A percentile compares a stretch with the other conserved stretches of the same genome.
These are phyloP conservation scores for Mionectes macconnelli DNA, from an alignment of 2,113 vertebrate genomes.

Conservation along the genomic window DNA sequence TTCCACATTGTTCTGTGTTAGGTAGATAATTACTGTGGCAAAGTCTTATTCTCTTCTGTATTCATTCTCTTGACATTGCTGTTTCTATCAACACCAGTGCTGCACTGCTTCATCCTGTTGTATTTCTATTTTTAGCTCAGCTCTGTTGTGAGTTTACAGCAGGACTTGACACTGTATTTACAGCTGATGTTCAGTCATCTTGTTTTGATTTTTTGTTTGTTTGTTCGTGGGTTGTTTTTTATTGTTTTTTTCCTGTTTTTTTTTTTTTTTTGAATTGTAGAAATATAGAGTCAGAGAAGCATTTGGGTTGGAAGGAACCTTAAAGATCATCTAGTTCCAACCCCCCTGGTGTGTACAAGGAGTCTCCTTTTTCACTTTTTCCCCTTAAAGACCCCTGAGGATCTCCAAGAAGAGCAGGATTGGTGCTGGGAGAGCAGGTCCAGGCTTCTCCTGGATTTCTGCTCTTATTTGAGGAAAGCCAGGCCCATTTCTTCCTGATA, in stretches of 20 bases:
- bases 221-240: not conserved
- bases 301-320: not conserved
- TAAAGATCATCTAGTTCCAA: not conserved
- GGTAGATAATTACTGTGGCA: slow-evolving; percentile 22
- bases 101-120: not conserved
- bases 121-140: not conserved
- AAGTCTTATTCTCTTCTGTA: not conserved
- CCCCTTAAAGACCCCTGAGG: rapidly evolving
- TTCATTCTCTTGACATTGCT: not conserved
- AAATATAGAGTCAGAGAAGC: not conserved
- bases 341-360: too few relatives aligned
- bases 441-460: not conserved
- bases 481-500: not conserved
- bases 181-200: not conserved
- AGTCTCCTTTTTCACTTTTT: not conserved
- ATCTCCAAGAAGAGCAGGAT: not conserved
- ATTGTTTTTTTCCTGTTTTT: not conserved
- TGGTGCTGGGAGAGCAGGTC: not conserved
- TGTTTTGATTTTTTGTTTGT: not conserved
- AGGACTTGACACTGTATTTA: not conserved
- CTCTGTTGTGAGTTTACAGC: not conserved
- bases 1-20: not conserved
- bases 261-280: not conserved
- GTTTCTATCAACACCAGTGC: not conserved
- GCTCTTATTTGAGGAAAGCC: not conserved